Conservation (phyloP, 2,797 vertebrate species). For the Anniella stebbinsi region DNA sequence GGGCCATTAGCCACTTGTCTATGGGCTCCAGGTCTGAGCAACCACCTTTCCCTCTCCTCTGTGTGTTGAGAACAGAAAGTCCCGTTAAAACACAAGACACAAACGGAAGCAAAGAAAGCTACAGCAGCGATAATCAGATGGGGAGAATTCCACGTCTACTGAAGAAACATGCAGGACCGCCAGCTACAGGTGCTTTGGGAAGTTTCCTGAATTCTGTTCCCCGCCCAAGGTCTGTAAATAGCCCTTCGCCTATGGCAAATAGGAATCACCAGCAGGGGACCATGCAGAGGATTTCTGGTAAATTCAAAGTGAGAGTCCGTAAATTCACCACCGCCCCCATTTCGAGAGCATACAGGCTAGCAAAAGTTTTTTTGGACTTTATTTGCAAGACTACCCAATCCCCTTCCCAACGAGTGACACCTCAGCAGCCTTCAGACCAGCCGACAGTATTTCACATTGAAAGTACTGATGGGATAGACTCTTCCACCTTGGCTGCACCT, state of each 20-base stretch:
- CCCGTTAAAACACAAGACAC: slow-evolving; percentile 74
- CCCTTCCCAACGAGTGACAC: not conserved
- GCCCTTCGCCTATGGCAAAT: not conserved
- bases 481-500: too few relatives aligned
- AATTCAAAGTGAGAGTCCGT: too few relatives aligned
- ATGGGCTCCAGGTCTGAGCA: slow-evolving; percentile 96
- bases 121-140: not conserved
- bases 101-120: not conserved
- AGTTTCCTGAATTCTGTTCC: not conserved
- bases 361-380: too few relatives aligned
- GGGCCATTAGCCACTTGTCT: slow-evolving; percentile 99
- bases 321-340: not conserved
- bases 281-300: not conserved
- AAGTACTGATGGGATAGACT: not conserved
- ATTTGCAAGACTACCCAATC: not conserved
- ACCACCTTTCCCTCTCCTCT: slow-evolving; percentile 95
- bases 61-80: slow-evolving; percentile 93
- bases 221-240: not conserved
- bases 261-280: too few relatives aligned
- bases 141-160: not conserved
- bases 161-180: accelerated
- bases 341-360: not conserved
- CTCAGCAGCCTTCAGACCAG: not conserved
- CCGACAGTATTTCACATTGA: too few relatives aligned
- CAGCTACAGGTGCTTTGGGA: too few relatives aligned